A percentile compares a stretch with the other conserved stretches of the same genome.
phyloP scores from a whole-genome alignment of 2,888 invertebrate species.

The Gortyna flavago region DNA sequence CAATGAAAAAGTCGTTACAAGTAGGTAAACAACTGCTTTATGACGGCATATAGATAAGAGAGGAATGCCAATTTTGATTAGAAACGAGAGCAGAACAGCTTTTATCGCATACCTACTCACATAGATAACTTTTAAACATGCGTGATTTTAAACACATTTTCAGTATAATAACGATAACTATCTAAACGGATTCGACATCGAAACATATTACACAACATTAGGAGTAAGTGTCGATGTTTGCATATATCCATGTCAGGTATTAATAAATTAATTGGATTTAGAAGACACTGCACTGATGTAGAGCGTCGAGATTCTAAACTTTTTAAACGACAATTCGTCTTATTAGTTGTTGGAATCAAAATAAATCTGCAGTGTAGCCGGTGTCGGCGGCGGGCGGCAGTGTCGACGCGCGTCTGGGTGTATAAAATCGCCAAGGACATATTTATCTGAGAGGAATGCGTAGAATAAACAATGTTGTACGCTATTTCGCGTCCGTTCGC shows the following conservation, averaged over 20 bases:
- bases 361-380: conserved; percentile 75
- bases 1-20: conserved; percentile 75
- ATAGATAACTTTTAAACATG: conserved; percentile 83
- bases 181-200: conserved; percentile 51
- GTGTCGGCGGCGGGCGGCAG: conserved; percentile 66
- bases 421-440: conserved; percentile 88
- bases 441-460: conserved; percentile 88
- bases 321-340: conserved; percentile 64
- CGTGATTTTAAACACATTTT: conserved; percentile 82
- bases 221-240: conserved; percentile 12
- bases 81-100: conserved; percentile 83
- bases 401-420: conserved; percentile 76
- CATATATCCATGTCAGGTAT: conserved; percentile 22
- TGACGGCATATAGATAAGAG: conserved; percentile 83
- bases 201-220: conserved; percentile 38
- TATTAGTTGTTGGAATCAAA: conserved; percentile 75
- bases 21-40: conserved; percentile 79
- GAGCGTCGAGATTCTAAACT: conserved; percentile 51
- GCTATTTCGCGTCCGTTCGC: conserved; percentile 78
- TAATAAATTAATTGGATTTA: conserved; percentile 52
- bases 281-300: conserved; percentile 31
- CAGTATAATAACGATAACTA: conserved; percentile 70
- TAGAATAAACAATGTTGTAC: conserved; percentile 86
- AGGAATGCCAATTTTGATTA: conserved; percentile 88
- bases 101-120: conserved; percentile 82